Evolutionary conservation across 2,113 vertebrate genomes (phyloP).

Genomic region (Perccottus glenii): DNA sequence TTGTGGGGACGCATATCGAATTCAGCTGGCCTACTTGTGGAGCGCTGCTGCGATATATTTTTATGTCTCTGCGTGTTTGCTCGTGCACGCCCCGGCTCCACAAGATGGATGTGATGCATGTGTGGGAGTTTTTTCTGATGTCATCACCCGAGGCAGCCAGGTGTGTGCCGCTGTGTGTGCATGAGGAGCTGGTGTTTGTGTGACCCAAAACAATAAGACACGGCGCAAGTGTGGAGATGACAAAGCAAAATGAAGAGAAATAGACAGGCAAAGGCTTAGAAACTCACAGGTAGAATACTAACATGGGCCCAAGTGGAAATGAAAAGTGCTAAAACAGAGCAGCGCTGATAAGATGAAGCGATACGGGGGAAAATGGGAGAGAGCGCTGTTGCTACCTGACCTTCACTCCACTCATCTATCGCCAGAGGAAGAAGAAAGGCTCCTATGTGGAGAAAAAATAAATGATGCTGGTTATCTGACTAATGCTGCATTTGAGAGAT

Average conservation of each 20-base stretch:
- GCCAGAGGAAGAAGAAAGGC: conserved; percentile 46
- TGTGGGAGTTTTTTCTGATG: conserved; percentile 55
- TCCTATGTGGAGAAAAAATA: conserved; percentile 55
- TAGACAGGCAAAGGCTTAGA: conserved; percentile 30
- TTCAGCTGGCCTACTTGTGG: conserved; percentile 54
- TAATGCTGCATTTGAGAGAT: conserved; percentile 61
- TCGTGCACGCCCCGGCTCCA: conserved; percentile 4
- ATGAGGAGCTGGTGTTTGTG: conserved; percentile 6
- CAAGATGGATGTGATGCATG: conserved; percentile 45
- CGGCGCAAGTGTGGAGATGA: conserved; percentile 37
- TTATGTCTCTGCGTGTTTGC: conserved; percentile 43
- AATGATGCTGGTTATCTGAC: conserved; percentile 63
- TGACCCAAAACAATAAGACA: conserved; percentile 33
- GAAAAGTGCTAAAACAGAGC: conserved; percentile 42
- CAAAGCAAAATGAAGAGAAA: conserved; percentile 29
- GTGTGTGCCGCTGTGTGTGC: conserved; percentile 4
- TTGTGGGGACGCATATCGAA: conserved; percentile 56
- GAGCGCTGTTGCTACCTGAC: conserved; percentile 47
- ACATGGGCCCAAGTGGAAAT: conserved; percentile 27
- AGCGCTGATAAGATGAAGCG: conserved; percentile 40
- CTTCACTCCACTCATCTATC: conserved; percentile 40
- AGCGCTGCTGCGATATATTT: conserved; percentile 35
- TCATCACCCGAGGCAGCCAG: conserved; percentile 60
- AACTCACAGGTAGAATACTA: conserved; percentile 23
- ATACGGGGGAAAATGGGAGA: conserved; percentile 27